Evolutionary conservation across 2,797 vertebrate genomes (phyloP), one percentile per base, ranked within the genome.

Genomic region (Macropodus opercularis): DNA sequence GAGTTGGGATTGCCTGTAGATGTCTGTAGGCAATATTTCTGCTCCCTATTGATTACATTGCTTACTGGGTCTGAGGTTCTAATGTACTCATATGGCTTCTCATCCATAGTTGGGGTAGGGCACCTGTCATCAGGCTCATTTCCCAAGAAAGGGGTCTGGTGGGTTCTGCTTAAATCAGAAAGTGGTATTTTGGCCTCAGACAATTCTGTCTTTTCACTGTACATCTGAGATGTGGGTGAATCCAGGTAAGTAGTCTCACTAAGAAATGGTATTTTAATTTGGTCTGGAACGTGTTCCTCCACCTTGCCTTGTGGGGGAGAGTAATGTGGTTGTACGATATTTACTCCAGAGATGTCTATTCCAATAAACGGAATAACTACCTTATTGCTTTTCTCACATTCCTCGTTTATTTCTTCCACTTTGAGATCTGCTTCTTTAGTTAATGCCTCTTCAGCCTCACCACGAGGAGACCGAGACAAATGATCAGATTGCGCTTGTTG

Each of bases 101-200:
- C 89, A 73, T 91, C 91, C 36, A 86, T 64, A 34, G 89, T 89
- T 69, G 87, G 90, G 12, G 91, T 90, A 38, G 87, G 80, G 22
- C 86, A 86, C 44, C 78, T 76, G 21, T 83, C 74, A 4, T 82
- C 59, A 46, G 51, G 56, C 9, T 63, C 60, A 42, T 41, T 66
- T 47, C 41, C 36, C 1, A 44, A 62, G 13, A 43, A 9, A 10
- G 34, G 19, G 44, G 24, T 21, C 12, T 62, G 29, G 7, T 38
- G 42, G 6, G 32, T 72, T 69, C 84, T 59, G 35, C 9, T 59
- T 19, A 5, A 23, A 42, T 69, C 39, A 61, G 54, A 23, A 51
- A 52, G 40, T 27, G 65, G 14, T 35, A 47, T 11, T 66, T 64
- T 75, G 10, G 6, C n/a, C 38, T 29, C 4, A 34, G 26, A 24